These are phyloP conservation scores for Pachydiplax longipennis DNA, from an alignment of 2,888 invertebrate species.

Conservation along the genomic window DNA sequence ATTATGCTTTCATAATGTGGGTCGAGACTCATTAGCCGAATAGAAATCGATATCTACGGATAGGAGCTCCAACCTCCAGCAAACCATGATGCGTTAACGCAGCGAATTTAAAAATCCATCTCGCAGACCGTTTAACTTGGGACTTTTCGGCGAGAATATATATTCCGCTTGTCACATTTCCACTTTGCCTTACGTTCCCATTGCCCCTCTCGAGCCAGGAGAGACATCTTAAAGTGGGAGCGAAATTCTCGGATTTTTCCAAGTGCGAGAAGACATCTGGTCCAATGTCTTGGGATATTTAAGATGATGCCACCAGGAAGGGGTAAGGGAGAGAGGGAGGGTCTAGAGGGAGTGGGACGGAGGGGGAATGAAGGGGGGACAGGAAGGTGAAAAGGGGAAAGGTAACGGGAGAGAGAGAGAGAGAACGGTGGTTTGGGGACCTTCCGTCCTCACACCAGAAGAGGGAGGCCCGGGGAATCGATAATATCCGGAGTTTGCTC, in stretches of 20 bases:
- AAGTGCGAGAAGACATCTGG: background rate
- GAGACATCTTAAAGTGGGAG: background rate
- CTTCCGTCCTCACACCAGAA: background rate
- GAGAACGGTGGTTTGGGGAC: background rate
- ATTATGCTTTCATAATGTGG: too few species aligned
- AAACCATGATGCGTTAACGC: too few species aligned
- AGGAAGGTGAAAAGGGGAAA: background rate
- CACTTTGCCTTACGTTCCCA: background rate
- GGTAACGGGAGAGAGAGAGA: background rate
- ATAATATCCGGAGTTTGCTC: constrained; percentile 44
- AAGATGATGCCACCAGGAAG: background rate
- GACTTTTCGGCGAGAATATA: too few species aligned
- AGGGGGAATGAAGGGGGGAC: background rate
- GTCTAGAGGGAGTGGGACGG: background rate
- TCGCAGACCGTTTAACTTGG: too few species aligned
- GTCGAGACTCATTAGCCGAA: too few species aligned
- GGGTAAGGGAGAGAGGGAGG: background rate
- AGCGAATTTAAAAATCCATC: too few species aligned
- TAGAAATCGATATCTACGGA: too few species aligned
- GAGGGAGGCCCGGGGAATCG: constrained; percentile 20
- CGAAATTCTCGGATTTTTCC: background rate
- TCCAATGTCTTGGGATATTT: background rate
- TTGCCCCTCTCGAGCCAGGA: background rate
- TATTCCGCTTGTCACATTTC: background rate
- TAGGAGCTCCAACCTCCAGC: too few species aligned